These are phyloP conservation scores for Petrocephalus microphthalmus DNA, from an alignment of 2,113 vertebrate genomes.

Conservation along the genomic window DNA sequence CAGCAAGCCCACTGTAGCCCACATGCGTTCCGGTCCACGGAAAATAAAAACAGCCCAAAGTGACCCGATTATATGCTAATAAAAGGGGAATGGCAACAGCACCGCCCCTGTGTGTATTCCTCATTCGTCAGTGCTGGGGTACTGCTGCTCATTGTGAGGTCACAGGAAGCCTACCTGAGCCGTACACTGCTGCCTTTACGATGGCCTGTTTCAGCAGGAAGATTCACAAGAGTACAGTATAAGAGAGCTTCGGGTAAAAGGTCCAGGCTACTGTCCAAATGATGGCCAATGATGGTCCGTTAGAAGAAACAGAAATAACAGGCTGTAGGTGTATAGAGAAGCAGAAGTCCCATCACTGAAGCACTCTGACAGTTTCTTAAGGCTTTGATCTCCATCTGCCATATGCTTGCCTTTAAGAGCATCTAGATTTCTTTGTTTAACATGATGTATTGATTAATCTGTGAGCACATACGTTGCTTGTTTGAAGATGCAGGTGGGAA, in stretches of 20 bases:
- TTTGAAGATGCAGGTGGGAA: not conserved
- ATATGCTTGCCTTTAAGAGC: not conserved
- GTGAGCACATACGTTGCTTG: not conserved
- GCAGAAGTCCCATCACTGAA: not conserved
- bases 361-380: not conserved
- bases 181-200: not conserved
- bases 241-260: not conserved
- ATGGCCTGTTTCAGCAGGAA: not conserved
- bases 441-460: not conserved
- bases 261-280: not conserved
- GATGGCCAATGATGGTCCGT: not conserved
- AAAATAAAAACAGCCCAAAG: constrained; percentile 39
- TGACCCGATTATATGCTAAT: constrained; percentile 65
- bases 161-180: not conserved
- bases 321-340: not conserved
- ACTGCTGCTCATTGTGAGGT: not conserved
- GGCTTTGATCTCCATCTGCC: not conserved
- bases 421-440: not conserved
- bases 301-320: not conserved
- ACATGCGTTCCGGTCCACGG: constrained; percentile 34
- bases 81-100: constrained; percentile 35
- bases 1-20: constrained; percentile 30
- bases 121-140: constrained; percentile 22
- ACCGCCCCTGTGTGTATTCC: constrained; percentile 10
- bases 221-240: not conserved